Percentiles rank a stretch among this genome's conserved stretches.
phyloP scores from a whole-genome alignment of 2,888 invertebrate species.

The Adineta ricciae region DNA sequence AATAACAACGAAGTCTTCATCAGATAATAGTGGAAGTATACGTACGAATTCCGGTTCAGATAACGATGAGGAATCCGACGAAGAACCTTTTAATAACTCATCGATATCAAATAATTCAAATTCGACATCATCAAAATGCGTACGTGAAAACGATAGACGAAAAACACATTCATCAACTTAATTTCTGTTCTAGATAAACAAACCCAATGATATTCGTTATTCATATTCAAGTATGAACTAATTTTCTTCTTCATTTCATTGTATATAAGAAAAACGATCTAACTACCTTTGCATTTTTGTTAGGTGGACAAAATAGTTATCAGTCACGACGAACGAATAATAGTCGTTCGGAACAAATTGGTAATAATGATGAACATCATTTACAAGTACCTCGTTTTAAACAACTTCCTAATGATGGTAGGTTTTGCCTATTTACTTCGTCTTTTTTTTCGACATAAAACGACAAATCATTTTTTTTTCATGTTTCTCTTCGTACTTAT shows the following conservation, averaged over 20 bases:
- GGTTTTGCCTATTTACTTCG: not conserved
- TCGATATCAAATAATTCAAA: not conserved
- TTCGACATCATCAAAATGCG: not conserved
- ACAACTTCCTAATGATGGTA: not conserved
- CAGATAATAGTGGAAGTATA: conserved; percentile 4
- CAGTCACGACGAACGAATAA: not conserved
- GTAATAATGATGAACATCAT: not conserved
- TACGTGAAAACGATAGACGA: not conserved
- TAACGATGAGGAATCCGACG: not conserved
- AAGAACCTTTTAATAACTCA: not conserved
- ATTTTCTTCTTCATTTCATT: not conserved
- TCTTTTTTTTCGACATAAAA: no score
- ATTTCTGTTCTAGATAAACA: not conserved
- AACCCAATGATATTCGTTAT: not conserved
- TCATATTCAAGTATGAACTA: not conserved
- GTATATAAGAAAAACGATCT: no score
- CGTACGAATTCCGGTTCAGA: not conserved
- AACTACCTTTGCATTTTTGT: not conserved
- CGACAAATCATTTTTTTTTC: no score
- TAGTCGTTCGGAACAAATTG: not conserved
- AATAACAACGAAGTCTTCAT: conserved; percentile 4
- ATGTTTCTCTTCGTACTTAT: not conserved
- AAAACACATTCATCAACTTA: not conserved
- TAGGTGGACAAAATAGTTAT: not conserved
- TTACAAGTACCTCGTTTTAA: conserved; percentile 1